Base-by-base conservation (phyloP, 2,797 vertebrate genomes). In the Platalea minor region DNA sequence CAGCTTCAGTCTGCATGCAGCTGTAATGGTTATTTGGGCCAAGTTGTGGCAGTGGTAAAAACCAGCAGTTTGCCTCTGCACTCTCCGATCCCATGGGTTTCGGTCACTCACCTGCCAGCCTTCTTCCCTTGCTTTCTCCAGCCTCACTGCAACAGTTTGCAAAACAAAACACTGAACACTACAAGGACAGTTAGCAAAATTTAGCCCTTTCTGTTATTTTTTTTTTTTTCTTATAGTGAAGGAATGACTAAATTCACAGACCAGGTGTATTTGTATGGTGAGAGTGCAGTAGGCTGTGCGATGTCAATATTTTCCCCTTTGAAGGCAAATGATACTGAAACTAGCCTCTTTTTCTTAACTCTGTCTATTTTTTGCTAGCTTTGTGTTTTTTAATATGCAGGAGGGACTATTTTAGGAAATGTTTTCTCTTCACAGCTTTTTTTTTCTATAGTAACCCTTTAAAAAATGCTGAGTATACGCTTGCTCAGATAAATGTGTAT, bases 401-500 rank as follows among this genome's bases (percentile, higher is more conserved):
- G 13, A 79, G 92, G 48, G 72, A 93, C 59, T 85, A 61, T 76
- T 97, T 95, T 89, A 72, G 39, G 91, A 97, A 97, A 78, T 51
- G 10, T 79, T 90, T 96, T 90, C 56, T 74, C 88, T 95, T 94
- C 86, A 77, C 72, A 85, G 39, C 37, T 75, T 95, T 79, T 95
- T 73, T 83, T 89, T 76, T 25, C 35, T 85, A 56, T 80, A 78
- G 84, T 81, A 61, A 91, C 75, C 75, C 82, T 89, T 96, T 60
- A 95, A 37, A 97, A 96, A 96, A 94, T 86, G 85, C 91, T 85
- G 92, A 97, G 79, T 95, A 78, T 88, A 87, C 50, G 12, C 65
- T 78, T 85, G 35, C 91, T 97, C 88, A 96, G 93, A 96, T 91
- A 95, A 97, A 97, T 56, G 60, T 75, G 80, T 90, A 92, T 97